Evolutionary conservation across 1,140 invertebrate species (phyloP).

Genomic region (Rhynchophorus ferrugineus): DNA sequence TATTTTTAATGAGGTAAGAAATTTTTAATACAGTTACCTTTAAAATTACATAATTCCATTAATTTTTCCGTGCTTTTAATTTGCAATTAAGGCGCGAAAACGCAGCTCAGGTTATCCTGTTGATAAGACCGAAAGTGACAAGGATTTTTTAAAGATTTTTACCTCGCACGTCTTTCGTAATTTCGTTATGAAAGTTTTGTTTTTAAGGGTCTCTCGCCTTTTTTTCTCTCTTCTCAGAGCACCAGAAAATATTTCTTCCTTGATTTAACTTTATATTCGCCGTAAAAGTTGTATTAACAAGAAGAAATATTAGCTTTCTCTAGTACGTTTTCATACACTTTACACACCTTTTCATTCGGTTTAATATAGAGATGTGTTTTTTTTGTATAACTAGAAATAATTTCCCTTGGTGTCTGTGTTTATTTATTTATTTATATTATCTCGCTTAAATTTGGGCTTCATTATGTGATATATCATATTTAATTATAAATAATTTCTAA

Average conservation of each 20-base stretch:
- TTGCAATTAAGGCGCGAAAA: neutral
- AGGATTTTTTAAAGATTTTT: neutral
- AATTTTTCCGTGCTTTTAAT: neutral
- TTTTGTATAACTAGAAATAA: no score
- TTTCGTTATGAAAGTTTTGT: neutral
- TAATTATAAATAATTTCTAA: no score
- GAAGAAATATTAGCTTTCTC: neutral
- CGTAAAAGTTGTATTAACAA: neutral
- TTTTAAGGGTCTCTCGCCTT: neutral
- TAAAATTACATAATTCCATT: neutral
- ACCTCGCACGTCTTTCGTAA: neutral
- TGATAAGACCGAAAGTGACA: neutral
- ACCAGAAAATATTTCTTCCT: neutral
- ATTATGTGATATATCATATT: no score
- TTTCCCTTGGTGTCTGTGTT: no score
- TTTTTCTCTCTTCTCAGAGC: neutral
- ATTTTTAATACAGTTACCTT: neutral
- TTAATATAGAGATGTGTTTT: no score
- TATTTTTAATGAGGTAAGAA: neutral
- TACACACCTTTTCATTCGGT: neutral
- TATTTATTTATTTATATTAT: no score
- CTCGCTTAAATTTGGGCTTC: no score
- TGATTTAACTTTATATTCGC: neutral
- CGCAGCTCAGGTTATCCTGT: neutral
- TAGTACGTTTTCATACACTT: neutral